Evolutionary conservation across 1,140 invertebrate species (phyloP).

Genomic region (Ectropis grisescens): DNA sequence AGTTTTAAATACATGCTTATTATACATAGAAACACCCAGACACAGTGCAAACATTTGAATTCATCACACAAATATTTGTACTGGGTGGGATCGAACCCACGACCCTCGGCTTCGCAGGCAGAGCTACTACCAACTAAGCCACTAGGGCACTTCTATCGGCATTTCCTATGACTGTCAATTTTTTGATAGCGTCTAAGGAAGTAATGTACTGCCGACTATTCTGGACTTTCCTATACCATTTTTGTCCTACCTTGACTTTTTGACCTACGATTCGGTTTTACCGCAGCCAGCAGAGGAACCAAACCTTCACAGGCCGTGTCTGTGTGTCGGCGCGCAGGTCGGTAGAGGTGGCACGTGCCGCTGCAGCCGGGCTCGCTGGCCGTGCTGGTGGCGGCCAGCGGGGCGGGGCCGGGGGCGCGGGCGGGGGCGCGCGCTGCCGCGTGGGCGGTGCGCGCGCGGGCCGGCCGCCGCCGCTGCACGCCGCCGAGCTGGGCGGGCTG

Average conservation of each 20-base stretch:
- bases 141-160: too few species aligned
- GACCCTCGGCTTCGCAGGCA: too few species aligned
- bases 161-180: too few species aligned
- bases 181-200: too few species aligned
- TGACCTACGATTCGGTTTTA: conserved; percentile 3
- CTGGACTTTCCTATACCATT: too few species aligned
- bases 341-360: background rate
- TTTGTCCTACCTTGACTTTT: too few species aligned
- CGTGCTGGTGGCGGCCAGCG: conserved; percentile 19
- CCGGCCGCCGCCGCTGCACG: conserved; percentile 16
- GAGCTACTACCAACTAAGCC: too few species aligned
- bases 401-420: conserved; percentile 12
- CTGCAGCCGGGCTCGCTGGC: conserved; percentile 4
- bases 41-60: too few species aligned
- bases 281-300: background rate
- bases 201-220: conserved; percentile 9
- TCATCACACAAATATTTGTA: too few species aligned
- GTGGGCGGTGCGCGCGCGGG: conserved; percentile 17
- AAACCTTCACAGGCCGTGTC: background rate
- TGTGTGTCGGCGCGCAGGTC: conserved; percentile 9
- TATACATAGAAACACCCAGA: too few species aligned
- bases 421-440: conserved; percentile 15
- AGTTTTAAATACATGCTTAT: too few species aligned
- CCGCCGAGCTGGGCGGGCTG: conserved; percentile 10
- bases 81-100: too few species aligned